Evolutionary conservation across 2,888 invertebrate species (phyloP).

Genomic region (Gisinianus flammeolus): DNA sequence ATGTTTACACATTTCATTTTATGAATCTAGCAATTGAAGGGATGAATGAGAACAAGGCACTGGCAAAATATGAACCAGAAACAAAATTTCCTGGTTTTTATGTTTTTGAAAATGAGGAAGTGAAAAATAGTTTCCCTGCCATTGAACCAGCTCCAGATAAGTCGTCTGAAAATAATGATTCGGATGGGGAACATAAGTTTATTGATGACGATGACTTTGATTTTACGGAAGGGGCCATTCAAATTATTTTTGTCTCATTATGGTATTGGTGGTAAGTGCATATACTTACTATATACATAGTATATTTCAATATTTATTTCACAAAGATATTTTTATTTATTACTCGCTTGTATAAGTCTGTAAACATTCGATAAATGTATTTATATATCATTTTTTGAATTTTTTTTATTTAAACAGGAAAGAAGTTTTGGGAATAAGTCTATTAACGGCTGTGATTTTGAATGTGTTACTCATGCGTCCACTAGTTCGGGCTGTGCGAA

Average conservation of each 20-base stretch:
- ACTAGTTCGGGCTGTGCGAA: constrained; percentile 51
- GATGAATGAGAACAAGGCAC: constrained; percentile 24
- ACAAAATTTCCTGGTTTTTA: constrained; percentile 71
- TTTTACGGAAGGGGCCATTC: constrained; percentile 67
- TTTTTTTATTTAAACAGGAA: constrained; percentile 65
- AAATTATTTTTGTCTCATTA: constrained; percentile 74
- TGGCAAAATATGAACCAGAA: constrained; percentile 29
- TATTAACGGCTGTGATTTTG: constrained; percentile 69
- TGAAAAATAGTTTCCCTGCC: constrained; percentile 48
- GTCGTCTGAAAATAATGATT: constrained; percentile 43
- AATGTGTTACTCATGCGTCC: constrained; percentile 56
- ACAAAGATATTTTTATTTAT: too few species aligned
- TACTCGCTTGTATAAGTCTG: too few species aligned
- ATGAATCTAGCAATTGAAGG: constrained; percentile 18
- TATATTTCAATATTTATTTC: too few species aligned
- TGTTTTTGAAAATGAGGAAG: constrained; percentile 67
- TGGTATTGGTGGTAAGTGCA: constrained; percentile 80
- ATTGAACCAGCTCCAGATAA: constrained; percentile 2
- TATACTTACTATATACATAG: too few species aligned
- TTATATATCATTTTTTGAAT: neutral
- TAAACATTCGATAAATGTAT: neutral
- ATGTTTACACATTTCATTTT: too few species aligned
- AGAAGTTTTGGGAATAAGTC: constrained; percentile 77
- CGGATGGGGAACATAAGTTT: constrained; percentile 61
- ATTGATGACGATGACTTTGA: constrained; percentile 41